Percentiles rank a stretch among this genome's conserved stretches.
Evolutionary conservation across 2,113 vertebrate genomes (phyloP).

Genomic region (Rhynchomys soricoides): DNA sequence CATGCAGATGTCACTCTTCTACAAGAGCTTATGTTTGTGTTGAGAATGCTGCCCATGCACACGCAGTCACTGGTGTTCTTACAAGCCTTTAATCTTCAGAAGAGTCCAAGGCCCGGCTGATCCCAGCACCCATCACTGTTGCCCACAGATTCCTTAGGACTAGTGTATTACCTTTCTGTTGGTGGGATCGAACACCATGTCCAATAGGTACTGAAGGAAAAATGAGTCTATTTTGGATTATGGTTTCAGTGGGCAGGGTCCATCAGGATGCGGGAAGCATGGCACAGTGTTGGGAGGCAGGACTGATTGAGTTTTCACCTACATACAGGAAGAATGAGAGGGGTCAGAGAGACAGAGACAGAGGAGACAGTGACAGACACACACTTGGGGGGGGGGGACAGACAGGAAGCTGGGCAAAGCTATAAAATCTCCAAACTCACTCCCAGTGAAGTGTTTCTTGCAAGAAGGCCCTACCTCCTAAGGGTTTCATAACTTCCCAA

Average conservation of each 20-base stretch:
- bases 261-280: not conserved
- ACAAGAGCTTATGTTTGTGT: not conserved
- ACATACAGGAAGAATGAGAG: not conserved
- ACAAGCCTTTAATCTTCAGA: accelerated
- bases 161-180: not conserved
- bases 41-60: not conserved
- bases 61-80: accelerated
- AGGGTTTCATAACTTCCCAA: not conserved
- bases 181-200: not conserved
- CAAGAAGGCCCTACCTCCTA: not conserved
- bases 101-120: not conserved
- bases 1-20: not conserved
- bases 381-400: no score
- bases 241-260: not conserved
- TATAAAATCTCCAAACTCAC: not conserved
- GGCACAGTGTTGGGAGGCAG: not conserved
- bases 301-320: no score
- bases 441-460: no score
- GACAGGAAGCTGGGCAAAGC: not conserved
- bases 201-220: not conserved
- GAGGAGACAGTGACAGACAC: not conserved
- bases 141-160: not conserved
- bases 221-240: not conserved
- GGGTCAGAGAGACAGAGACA: not conserved
- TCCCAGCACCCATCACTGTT: not conserved